Conservation (phyloP, 2,113 vertebrate genomes). For the Amazona vittata region DNA sequence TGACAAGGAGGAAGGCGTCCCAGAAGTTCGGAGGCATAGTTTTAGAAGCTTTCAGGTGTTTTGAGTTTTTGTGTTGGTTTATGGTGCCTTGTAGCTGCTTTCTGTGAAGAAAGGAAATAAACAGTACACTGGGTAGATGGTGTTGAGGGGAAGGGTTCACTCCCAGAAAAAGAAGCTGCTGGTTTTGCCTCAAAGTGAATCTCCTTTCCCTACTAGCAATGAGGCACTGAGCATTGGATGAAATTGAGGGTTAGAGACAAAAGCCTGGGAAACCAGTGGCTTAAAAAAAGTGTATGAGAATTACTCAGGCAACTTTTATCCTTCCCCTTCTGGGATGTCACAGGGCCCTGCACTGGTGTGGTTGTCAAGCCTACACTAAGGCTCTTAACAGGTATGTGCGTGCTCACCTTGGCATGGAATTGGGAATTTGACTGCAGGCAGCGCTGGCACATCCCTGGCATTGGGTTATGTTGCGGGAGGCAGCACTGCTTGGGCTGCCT, state of each 20-base stretch:
- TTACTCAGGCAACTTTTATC: not conserved
- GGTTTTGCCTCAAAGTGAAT: not conserved
- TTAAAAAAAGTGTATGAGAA: not conserved
- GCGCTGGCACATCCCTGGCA: fast-evolving
- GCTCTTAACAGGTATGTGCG: not conserved
- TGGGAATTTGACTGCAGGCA: not conserved
- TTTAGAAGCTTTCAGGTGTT: not conserved
- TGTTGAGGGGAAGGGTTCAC: not conserved
- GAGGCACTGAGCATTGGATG: fast-evolving
- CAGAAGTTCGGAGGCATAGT: not conserved
- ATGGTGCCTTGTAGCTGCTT: not conserved
- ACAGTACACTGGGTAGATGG: not conserved
- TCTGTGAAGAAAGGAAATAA: not conserved
- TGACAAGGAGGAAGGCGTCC: not conserved
- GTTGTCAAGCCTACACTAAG: not conserved
- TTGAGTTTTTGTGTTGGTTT: not conserved
- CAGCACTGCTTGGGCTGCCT: not conserved
- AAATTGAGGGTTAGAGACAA: not conserved
- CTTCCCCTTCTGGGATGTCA: not conserved
- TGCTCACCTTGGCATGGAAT: not conserved
- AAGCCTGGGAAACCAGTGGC: not conserved
- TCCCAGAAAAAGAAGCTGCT: not conserved
- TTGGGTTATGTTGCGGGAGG: fast-evolving
- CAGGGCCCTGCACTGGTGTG: not conserved
- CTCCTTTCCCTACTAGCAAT: not conserved